Evolutionary conservation across 2,113 vertebrate species (phyloP).

Genomic region (Dendrocopos noguchii): DNA sequence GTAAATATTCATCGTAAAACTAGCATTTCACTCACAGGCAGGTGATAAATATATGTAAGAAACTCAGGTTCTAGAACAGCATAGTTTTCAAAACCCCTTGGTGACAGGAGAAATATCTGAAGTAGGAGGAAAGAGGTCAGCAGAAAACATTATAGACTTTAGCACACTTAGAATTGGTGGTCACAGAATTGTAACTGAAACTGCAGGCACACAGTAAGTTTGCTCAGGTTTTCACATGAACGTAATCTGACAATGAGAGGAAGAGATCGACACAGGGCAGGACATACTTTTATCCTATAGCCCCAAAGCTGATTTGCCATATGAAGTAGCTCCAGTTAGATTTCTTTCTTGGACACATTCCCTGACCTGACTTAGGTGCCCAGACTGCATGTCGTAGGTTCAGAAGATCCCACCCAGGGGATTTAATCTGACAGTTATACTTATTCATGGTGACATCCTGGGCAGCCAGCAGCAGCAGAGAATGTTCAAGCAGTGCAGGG

Average conservation of each 20-base stretch:
- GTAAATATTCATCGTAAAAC: neutral
- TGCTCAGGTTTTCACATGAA: neutral
- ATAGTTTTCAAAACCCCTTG: neutral
- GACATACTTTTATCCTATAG: neutral
- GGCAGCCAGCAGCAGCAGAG: conserved; percentile 21
- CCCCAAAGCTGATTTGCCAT: conserved; percentile 40
- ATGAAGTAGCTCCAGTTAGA: conserved; percentile 23
- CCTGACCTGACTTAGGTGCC: conserved; percentile 46
- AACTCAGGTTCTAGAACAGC: neutral
- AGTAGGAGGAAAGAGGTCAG: neutral
- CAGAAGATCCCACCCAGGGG: conserved; percentile 38
- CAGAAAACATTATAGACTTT: neutral
- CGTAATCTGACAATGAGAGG: neutral
- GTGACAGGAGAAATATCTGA: neutral
- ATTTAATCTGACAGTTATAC: conserved; percentile 64
- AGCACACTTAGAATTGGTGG: neutral
- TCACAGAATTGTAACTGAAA: neutral
- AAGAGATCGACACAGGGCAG: neutral
- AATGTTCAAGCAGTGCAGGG: conserved; percentile 1
- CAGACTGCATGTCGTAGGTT: conserved; percentile 13
- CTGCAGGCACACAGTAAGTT: neutral
- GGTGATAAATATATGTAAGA: neutral
- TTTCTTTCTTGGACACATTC: conserved; percentile 44
- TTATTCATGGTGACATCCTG: neutral
- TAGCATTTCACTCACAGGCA: neutral